phyloP scores from a whole-genome alignment of 1,140 invertebrate genomes.

The Pachypeltis micranthus region DNA sequence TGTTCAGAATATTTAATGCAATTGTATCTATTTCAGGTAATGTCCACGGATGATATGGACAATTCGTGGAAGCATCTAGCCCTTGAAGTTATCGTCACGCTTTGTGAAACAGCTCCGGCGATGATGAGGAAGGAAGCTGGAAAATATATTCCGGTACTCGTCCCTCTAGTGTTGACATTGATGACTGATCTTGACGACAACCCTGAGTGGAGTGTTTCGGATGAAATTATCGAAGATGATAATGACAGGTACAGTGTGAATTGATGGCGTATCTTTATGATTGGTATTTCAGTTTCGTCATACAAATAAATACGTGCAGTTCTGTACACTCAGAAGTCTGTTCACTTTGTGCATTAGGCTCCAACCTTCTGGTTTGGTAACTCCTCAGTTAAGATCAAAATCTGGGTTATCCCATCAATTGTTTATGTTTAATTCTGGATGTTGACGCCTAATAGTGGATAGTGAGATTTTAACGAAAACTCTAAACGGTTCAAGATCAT shows the following conservation, averaged over 20 bases:
- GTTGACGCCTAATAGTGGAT: too few relatives aligned
- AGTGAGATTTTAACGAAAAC: too few relatives aligned
- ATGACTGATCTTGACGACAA: slow-evolving; percentile 97
- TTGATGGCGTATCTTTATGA: too few relatives aligned
- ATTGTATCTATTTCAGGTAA: slow-evolving; percentile 37
- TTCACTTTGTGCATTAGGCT: too few relatives aligned
- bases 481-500: too few relatives aligned
- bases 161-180: slow-evolving; percentile 78
- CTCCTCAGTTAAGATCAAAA: too few relatives aligned
- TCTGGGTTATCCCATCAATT: too few relatives aligned
- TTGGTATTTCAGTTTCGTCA: too few relatives aligned
- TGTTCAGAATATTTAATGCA: slow-evolving; percentile 2
- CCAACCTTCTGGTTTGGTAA: too few relatives aligned
- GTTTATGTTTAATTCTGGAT: too few relatives aligned
- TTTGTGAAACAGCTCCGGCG: slow-evolving; percentile 87
- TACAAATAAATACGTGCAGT: too few relatives aligned
- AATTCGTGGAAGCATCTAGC: slow-evolving; percentile 83
- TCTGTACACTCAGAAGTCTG: too few relatives aligned
- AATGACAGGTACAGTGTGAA: slow-evolving; percentile 51
- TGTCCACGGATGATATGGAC: slow-evolving; percentile 57
- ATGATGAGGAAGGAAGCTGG: slow-evolving; percentile 85
- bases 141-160: slow-evolving; percentile 63
- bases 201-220: slow-evolving; percentile 64
- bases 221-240: slow-evolving; percentile 73
- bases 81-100: slow-evolving; percentile 85